Conservation (phyloP, 1,140 invertebrate genomes). For the Aradophagus sp. region DNA sequence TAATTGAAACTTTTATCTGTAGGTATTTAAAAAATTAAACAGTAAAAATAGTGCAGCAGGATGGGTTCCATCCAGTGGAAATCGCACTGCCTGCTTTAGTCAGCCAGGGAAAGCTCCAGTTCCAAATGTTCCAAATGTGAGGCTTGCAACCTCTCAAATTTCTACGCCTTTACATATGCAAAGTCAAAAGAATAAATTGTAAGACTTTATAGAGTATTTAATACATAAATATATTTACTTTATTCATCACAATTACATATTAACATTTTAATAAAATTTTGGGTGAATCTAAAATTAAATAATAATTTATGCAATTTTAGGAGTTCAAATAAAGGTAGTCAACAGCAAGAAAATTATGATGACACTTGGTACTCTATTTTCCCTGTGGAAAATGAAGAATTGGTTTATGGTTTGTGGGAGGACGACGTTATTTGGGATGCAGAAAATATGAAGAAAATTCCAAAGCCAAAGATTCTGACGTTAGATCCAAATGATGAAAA, state of each 20-base stretch:
- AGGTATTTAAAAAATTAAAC: constrained; percentile 86
- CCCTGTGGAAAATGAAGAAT: constrained; percentile 96
- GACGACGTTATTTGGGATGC: constrained; percentile 98
- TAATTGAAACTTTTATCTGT: too few relatives aligned
- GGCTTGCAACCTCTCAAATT: constrained; percentile 75
- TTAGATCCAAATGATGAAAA: constrained; percentile 99
- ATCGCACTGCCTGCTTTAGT: constrained; percentile 93
- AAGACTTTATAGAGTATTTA: too few relatives aligned
- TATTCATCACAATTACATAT: too few relatives aligned
- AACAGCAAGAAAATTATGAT: constrained; percentile 78
- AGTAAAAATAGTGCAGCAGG: constrained; percentile 94
- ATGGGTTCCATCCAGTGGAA: constrained; percentile 95
- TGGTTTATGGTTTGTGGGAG: constrained; percentile 97
- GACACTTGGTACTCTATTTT: constrained; percentile 98
- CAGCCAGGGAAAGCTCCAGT: constrained; percentile 85
- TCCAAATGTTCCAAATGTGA: constrained; percentile 70
- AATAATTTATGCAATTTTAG: too few relatives aligned
- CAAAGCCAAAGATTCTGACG: constrained; percentile 95
- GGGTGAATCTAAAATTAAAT: too few relatives aligned
- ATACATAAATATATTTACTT: too few relatives aligned
- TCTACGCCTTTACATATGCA: constrained; percentile 67
- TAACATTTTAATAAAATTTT: too few relatives aligned
- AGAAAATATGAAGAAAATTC: constrained; percentile 89
- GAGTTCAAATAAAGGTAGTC: constrained; percentile 61
- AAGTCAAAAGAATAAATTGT: constrained; percentile 74